Conservation (phyloP, 2,797 vertebrate species). For the Neosilurus mollespiculum region DNA sequence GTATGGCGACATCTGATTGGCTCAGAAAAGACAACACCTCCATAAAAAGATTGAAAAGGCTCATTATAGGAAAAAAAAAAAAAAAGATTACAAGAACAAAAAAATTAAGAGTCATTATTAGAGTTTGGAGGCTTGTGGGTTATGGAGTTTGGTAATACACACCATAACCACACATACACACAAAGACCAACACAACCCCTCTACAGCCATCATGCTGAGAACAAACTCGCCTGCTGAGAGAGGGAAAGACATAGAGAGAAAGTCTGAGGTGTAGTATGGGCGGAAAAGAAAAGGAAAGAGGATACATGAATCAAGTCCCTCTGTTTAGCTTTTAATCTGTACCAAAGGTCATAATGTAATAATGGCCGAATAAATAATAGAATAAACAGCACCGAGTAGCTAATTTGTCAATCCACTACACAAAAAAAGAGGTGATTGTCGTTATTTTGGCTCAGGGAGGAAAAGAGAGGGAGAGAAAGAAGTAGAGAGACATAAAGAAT, state of each 20-base stretch:
- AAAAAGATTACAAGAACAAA: conserved; percentile 22
- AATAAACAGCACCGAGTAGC: conserved; percentile 30
- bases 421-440: conserved; percentile 58
- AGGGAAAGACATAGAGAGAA: conserved; percentile 44
- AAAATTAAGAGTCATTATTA: conserved; percentile 57
- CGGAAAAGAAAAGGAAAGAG: background rate
- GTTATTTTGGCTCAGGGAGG: conserved; percentile 50
- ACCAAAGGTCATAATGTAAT: conserved; percentile 25
- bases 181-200: conserved; percentile 34
- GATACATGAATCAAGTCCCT: conserved; percentile 20
- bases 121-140: conserved; percentile 49
- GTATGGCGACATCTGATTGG: conserved; percentile 49
- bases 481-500: conserved; percentile 32
- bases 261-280: conserved; percentile 12
- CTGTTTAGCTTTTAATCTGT: conserved; percentile 28
- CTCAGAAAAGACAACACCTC: conserved; percentile 50
- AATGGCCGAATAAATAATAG: conserved; percentile 10
- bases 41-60: conserved; percentile 50
- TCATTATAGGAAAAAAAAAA: conserved; percentile 33
- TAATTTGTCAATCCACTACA: conserved; percentile 30
- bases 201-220: conserved; percentile 34
- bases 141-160: conserved; percentile 30
- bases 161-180: conserved; percentile 23
- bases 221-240: conserved; percentile 41
- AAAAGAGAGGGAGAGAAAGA: conserved; percentile 36